These are phyloP conservation scores for Cyclophora albipunctata DNA, from an alignment of 2,888 invertebrate species.

Conservation along the genomic window DNA sequence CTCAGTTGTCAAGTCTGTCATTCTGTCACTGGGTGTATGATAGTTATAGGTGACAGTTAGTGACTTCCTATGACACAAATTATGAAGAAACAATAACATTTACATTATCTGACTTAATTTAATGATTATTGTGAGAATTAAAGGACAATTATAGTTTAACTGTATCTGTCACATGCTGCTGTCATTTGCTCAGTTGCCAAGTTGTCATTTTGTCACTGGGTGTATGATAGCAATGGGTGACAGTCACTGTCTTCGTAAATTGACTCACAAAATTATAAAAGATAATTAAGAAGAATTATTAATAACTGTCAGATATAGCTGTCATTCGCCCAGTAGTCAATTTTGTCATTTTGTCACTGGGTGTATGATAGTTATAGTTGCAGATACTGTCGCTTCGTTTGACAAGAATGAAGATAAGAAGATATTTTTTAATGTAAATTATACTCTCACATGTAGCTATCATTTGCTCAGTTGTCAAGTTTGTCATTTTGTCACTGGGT, in stretches of 20 bases:
- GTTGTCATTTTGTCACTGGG: slow-evolving; percentile 16
- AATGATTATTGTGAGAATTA: no score
- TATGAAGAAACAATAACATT: not conserved
- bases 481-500: slow-evolving; percentile 17
- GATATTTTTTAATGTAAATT: no score
- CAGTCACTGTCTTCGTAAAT: not conserved
- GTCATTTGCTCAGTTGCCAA: slow-evolving; percentile 8
- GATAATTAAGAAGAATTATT: not conserved
- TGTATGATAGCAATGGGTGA: slow-evolving; percentile 10
- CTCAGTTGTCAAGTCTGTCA: slow-evolving; percentile 13
- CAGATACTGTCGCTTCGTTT: slow-evolving; percentile 3
- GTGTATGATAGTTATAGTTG: slow-evolving; percentile 12
- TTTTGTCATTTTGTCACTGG: slow-evolving; percentile 16
- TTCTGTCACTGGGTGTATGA: slow-evolving; percentile 17
- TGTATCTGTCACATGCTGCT: slow-evolving; percentile 6
- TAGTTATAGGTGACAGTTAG: slow-evolving; percentile 2
- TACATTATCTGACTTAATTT: no score
- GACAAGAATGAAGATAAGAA: not conserved
- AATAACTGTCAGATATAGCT: slow-evolving; percentile 1
- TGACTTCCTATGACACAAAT: not conserved
- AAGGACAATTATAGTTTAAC: no score
- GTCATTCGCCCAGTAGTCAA: slow-evolving; percentile 7
- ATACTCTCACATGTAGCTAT: slow-evolving; percentile 3
- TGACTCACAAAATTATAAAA: no score
- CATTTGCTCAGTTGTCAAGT: slow-evolving; percentile 5